A percentile compares a stretch with the other conserved stretches of the same genome.
Evolutionary conservation across 2,113 vertebrate species (phyloP).

Genomic region (Mola mola): DNA sequence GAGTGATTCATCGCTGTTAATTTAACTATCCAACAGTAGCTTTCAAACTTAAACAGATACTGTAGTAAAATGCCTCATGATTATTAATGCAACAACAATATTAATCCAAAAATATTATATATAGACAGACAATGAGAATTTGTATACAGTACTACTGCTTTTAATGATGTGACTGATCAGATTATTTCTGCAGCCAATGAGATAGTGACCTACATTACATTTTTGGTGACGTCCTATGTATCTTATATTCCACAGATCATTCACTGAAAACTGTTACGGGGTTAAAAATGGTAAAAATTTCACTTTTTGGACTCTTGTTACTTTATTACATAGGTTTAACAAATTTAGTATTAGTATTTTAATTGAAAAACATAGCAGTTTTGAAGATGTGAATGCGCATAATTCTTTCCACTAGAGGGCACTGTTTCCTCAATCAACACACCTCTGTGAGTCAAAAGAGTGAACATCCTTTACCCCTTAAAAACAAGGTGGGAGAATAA

Average conservation of each 20-base stretch:
- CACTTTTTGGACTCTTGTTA: too few relatives aligned
- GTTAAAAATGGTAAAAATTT: too few relatives aligned
- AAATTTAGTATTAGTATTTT: too few relatives aligned
- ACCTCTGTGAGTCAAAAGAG: neutral
- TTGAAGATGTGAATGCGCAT: too few relatives aligned
- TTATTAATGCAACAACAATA: neutral
- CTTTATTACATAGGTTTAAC: too few relatives aligned
- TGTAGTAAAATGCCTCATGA: neutral
- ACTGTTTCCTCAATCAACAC: slow-evolving; percentile 47
- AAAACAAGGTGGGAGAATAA: neutral
- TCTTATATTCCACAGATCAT: neutral
- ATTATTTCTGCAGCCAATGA: too few relatives aligned
- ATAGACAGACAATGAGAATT: neutral
- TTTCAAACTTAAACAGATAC: too few relatives aligned
- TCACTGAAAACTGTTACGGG: neutral
- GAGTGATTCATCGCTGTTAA: neutral
- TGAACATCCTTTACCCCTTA: neutral
- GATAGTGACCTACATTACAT: too few relatives aligned
- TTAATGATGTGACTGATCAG: too few relatives aligned
- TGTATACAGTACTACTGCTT: too few relatives aligned
- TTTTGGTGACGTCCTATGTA: too few relatives aligned
- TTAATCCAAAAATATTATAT: neutral
- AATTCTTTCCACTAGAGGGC: slow-evolving; percentile 46
- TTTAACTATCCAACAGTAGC: neutral
- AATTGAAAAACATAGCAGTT: too few relatives aligned